Conservation (phyloP, 1,140 invertebrate species). For the Trichogramma pretiosum region DNA sequence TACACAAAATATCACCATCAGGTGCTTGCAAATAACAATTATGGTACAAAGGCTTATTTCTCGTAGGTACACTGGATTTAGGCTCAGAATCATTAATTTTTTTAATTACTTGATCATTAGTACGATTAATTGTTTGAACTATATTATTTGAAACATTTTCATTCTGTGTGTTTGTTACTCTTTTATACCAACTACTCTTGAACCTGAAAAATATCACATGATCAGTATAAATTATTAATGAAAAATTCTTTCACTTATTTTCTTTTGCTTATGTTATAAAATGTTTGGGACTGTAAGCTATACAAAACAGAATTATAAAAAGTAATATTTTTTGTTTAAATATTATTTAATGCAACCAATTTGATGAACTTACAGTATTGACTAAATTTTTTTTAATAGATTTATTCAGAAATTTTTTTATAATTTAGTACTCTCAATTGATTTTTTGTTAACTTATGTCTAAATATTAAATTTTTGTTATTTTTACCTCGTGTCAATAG, state of each 20-base stretch:
- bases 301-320: no score
- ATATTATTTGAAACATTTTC: conserved; percentile 11
- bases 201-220: conserved; percentile 24
- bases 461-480: no score
- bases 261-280: no score
- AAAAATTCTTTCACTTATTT: no score
- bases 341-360: no score
- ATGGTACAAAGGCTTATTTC: conserved; percentile 65
- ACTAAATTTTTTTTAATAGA: conserved; percentile 1
- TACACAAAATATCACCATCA: conserved; percentile 70
- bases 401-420: no score
- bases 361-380: not conserved
- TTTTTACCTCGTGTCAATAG: conserved; percentile 34
- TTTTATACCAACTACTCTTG: conserved; percentile 19
- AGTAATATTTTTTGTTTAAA: no score
- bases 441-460: no score
- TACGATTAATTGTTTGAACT: not conserved
- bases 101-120: conserved; percentile 14
- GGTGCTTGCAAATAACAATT: conserved; percentile 72
- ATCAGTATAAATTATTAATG: no score
- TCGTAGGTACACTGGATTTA: conserved; percentile 36
- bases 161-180: conserved; percentile 11
- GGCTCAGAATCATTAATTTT: conserved; percentile 14
- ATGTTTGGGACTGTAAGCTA: no score
- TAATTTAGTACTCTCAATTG: no score